phyloP scores from a whole-genome alignment of 1,140 invertebrate genomes.

The Zaprionus ghesquierei region DNA sequence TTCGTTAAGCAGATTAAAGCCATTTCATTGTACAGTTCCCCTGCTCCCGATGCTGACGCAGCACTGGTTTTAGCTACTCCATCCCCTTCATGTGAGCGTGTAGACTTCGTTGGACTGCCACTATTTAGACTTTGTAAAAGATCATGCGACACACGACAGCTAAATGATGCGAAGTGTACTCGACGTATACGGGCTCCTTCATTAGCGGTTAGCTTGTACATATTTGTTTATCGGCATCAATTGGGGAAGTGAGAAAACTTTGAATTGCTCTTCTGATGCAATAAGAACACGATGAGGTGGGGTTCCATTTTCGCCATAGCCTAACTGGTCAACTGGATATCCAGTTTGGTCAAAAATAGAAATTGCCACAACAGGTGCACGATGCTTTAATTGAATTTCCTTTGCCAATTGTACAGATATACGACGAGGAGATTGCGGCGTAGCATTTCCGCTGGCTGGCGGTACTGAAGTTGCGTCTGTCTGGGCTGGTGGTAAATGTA shows the following conservation, averaged over 20 bases:
- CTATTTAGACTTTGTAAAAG: conserved; percentile 58
- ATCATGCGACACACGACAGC: conserved; percentile 84
- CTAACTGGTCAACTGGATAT: conserved; percentile 74
- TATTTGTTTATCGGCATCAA: conserved; percentile 97
- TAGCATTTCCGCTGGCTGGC: conserved; percentile 54
- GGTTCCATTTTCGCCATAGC: conserved; percentile 83
- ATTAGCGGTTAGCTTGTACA: conserved; percentile 97
- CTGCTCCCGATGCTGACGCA: conserved; percentile 21
- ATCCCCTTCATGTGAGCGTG: conserved; percentile 53
- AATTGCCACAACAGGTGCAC: conserved; percentile 96
- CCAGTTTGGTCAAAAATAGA: conserved; percentile 91
- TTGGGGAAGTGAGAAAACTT: conserved; percentile 96
- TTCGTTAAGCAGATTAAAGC: conserved; percentile 96
- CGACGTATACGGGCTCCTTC: conserved; percentile 94
- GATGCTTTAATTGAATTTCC: conserved; percentile 98
- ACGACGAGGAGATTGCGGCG: conserved; percentile 55
- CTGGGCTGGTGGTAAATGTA: conserved; percentile 75
- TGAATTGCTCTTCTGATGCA: conserved; percentile 98
- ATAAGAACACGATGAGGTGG: conserved; percentile 94
- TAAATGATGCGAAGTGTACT: conserved; percentile 92
- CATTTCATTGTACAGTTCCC: conserved; percentile 88
- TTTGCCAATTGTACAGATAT: conserved; percentile 91
- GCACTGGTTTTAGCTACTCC: conserved; percentile 60
- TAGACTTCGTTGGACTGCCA: conserved; percentile 66
- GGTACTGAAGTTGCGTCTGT: conserved; percentile 67